These are phyloP conservation scores for Thymallus thymallus DNA, from an alignment of 2,113 vertebrate species.

Conservation along the genomic window DNA sequence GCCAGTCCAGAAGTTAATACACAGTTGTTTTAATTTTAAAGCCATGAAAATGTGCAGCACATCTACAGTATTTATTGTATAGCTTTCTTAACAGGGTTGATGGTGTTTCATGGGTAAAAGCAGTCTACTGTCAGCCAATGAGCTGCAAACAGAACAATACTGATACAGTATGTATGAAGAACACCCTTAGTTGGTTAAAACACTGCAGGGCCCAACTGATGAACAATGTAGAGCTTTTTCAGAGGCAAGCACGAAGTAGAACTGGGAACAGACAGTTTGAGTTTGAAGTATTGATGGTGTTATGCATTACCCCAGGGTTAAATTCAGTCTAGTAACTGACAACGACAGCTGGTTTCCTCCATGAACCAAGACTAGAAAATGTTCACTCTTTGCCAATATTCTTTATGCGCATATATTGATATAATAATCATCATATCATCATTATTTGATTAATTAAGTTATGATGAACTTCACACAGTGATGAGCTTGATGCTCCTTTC, in stretches of 20 bases:
- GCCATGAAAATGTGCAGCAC: neutral
- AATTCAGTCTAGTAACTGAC: slow-evolving; percentile 23
- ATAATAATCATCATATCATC: too few species aligned
- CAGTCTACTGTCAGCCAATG: neutral
- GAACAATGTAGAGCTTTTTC: neutral
- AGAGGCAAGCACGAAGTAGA: neutral
- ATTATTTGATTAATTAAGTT: too few species aligned
- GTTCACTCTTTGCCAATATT: slow-evolving; percentile 22
- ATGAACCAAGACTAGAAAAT: slow-evolving; percentile 22
- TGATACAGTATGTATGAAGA: neutral
- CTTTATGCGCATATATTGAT: too few species aligned
- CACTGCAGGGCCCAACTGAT: neutral
- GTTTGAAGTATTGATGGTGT: slow-evolving; percentile 22
- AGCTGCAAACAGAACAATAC: slow-evolving; percentile 12
- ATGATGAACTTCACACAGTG: too few species aligned
- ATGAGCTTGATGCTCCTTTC: too few species aligned
- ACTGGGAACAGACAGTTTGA: slow-evolving; percentile 28
- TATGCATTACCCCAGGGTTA: slow-evolving; percentile 13
- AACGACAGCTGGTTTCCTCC: slow-evolving; percentile 9
- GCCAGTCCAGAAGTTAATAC: neutral
- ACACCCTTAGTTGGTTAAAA: neutral
- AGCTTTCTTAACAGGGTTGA: slow-evolving; percentile 44
- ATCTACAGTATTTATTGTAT: slow-evolving; percentile 6
- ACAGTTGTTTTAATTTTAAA: slow-evolving; percentile 1
- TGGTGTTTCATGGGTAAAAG: slow-evolving; percentile 42